phyloP scores from a whole-genome alignment of 2,113 vertebrate species.

The Hemibagrus wyckioides region DNA sequence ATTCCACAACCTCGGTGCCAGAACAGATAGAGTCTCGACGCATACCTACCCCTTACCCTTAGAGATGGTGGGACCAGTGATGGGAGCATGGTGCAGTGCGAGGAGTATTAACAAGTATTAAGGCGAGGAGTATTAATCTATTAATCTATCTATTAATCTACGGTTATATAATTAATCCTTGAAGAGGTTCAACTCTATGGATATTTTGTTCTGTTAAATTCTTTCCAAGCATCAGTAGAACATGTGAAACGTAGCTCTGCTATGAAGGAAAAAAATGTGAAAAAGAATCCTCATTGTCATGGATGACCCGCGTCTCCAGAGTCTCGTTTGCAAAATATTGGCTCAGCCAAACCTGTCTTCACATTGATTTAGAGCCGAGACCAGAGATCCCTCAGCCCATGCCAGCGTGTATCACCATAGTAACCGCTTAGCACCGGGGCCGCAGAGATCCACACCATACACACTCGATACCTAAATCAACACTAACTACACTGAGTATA shows the following conservation, averaged over 20 bases:
- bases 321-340: constrained; percentile 52
- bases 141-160: too few relatives aligned
- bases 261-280: constrained; percentile 6
- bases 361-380: constrained; percentile 70
- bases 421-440: constrained; percentile 58
- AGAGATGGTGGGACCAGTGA: too few relatives aligned
- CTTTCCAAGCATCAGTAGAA: neutral
- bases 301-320: constrained; percentile 39
- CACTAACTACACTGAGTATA: constrained; percentile 51
- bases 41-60: too few relatives aligned
- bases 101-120: too few relatives aligned
- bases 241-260: neutral
- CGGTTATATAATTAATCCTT: neutral
- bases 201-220: neutral
- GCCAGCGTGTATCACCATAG: constrained; percentile 68
- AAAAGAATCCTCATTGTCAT: constrained; percentile 41
- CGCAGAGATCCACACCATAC: constrained; percentile 55
- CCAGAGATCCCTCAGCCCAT: constrained; percentile 55
- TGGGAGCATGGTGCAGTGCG: too few relatives aligned
- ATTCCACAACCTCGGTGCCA: too few relatives aligned
- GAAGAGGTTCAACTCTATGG: neutral
- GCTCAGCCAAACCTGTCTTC: constrained; percentile 54
- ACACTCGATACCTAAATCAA: constrained; percentile 73
- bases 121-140: too few relatives aligned
- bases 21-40: too few relatives aligned